Evolutionary conservation across 2,888 invertebrate genomes (phyloP).

Genomic region (Ypsolopha sequella): DNA sequence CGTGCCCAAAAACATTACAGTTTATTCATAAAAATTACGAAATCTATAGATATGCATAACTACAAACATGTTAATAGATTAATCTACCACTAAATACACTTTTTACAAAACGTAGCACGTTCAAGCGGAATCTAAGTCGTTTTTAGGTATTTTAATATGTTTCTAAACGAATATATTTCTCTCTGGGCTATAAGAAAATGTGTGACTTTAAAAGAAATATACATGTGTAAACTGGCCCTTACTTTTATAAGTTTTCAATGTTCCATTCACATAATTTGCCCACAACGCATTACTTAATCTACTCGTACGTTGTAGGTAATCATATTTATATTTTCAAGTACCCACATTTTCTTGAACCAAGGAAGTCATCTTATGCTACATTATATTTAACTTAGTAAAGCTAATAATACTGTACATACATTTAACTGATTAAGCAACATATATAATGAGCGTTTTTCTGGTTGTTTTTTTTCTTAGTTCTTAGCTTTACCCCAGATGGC

Average conservation of each 20-base stretch:
- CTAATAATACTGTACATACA: slow-evolving; percentile 69
- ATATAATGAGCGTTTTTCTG: no score
- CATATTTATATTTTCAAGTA: background rate
- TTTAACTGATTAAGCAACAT: slow-evolving; percentile 35
- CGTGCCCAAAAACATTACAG: slow-evolving; percentile 19
- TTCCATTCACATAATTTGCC: no score
- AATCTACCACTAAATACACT: slow-evolving; percentile 68
- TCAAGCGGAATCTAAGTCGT: slow-evolving; percentile 57
- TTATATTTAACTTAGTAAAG: slow-evolving; percentile 56
- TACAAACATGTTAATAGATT: slow-evolving; percentile 63
- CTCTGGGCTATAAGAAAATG: slow-evolving; percentile 11
- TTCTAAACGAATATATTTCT: slow-evolving; percentile 33
- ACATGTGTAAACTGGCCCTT: background rate
- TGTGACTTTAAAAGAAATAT: slow-evolving; percentile 19
- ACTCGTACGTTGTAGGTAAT: slow-evolving; percentile 9
- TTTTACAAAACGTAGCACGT: slow-evolving; percentile 60
- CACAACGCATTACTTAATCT: background rate
- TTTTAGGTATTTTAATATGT: slow-evolving; percentile 42
- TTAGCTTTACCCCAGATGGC: no score
- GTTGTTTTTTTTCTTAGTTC: no score
- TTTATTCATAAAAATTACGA: slow-evolving; percentile 32
- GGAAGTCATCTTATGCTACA: background rate
- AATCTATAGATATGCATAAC: slow-evolving; percentile 67
- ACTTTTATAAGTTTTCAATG: background rate
- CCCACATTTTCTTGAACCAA: no score